phyloP scores from a whole-genome alignment of 2,113 vertebrate genomes.

The Syrrhaptes paradoxus region DNA sequence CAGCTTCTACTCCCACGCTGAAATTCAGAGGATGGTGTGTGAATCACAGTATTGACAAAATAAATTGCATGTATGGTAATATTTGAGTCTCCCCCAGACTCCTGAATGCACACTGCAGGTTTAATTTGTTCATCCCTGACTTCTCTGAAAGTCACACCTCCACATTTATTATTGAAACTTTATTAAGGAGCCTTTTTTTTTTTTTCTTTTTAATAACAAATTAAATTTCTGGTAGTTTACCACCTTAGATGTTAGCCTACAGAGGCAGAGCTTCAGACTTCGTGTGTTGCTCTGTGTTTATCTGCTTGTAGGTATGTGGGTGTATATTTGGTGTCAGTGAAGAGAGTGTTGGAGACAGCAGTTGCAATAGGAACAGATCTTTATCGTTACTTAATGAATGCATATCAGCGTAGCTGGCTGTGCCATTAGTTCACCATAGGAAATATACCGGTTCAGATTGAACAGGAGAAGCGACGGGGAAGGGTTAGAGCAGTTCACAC shows the following conservation, averaged over 20 bases:
- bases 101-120: not conserved
- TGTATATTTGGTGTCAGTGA: not conserved
- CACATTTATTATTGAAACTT: not conserved
- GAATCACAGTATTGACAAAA: constrained; percentile 40
- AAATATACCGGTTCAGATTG: not conserved
- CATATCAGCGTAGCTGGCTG: not conserved
- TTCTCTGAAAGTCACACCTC: not conserved
- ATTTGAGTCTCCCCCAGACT: not conserved
- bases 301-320: not conserved
- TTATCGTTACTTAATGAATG: not conserved
- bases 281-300: not conserved
- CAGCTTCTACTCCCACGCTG: not conserved
- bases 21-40: not conserved
- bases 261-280: not conserved
- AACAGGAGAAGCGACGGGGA: not conserved
- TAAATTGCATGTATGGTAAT: not conserved
- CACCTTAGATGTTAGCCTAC: not conserved
- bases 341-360: not conserved
- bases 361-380: not conserved
- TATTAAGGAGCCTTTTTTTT: not conserved
- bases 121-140: not conserved
- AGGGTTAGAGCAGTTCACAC: not conserved
- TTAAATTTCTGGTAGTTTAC: not conserved
- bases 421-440: not conserved
- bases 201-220: not conserved